These are phyloP conservation scores for Hippocampus zosterae DNA, from an alignment of 2,113 vertebrate genomes.

Conservation along the genomic window DNA sequence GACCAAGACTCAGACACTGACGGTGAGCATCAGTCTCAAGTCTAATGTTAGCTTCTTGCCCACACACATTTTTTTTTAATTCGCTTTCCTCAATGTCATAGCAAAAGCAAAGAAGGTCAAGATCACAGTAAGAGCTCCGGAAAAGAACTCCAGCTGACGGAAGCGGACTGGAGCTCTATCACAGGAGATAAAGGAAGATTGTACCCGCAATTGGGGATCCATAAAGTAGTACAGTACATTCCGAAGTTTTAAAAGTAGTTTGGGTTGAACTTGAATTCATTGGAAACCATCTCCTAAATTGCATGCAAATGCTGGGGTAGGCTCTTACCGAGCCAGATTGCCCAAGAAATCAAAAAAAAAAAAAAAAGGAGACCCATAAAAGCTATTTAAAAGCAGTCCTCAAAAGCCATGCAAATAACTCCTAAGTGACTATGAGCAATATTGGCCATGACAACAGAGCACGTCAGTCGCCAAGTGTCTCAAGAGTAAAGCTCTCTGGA, in stretches of 20 bases:
- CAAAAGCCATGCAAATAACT: background rate
- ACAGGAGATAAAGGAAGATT: background rate
- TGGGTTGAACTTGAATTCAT: too few species aligned
- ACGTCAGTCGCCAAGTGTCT: background rate
- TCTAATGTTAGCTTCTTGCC: background rate
- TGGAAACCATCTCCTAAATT: background rate
- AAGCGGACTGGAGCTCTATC: conserved; percentile 6
- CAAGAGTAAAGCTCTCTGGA: background rate
- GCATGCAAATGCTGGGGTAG: background rate
- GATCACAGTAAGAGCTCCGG: conserved; percentile 32
- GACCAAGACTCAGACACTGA: conserved; percentile 40
- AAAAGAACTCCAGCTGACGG: conserved; percentile 27
- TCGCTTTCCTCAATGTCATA: conserved; percentile 16
- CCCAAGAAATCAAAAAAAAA: background rate
- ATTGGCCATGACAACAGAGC: background rate
- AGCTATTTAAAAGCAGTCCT: background rate
- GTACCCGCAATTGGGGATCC: too few species aligned
- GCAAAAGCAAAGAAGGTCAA: conserved; percentile 50
- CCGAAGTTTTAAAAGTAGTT: background rate
- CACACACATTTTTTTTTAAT: background rate
- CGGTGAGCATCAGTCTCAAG: conserved; percentile 15
- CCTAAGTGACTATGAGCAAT: background rate
- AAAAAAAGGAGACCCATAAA: background rate
- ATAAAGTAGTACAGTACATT: background rate
- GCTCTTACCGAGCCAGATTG: background rate